Percentiles rank a stretch among this genome's conserved stretches.
Evolutionary conservation across 2,113 vertebrate genomes (phyloP).

Genomic region (Balaeniceps rex): DNA sequence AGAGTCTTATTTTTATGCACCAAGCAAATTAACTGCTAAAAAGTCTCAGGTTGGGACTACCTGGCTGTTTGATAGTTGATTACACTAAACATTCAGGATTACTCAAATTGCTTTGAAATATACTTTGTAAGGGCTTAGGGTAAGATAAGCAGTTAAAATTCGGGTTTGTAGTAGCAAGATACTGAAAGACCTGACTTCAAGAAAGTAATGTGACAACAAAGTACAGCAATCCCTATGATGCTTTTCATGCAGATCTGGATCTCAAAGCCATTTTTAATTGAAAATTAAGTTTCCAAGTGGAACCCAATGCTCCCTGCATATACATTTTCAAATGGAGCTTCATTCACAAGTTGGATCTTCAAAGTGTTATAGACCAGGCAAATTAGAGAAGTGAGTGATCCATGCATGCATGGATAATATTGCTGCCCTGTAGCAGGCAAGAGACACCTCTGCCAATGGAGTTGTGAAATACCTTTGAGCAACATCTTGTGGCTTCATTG

Average conservation of each 20-base stretch:
- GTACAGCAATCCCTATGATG: background rate
- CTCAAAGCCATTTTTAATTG: background rate
- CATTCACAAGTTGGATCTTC: background rate
- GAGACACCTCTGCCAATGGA: background rate
- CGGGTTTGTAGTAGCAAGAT: background rate
- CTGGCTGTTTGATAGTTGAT: background rate
- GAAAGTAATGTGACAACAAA: background rate
- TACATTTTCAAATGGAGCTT: background rate
- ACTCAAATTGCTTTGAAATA: background rate
- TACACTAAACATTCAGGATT: background rate
- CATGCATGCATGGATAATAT: fast-evolving
- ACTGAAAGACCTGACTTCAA: background rate
- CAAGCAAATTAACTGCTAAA: background rate
- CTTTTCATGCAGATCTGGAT: background rate
- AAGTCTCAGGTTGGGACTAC: background rate
- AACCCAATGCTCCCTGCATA: background rate
- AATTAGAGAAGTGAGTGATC: background rate
- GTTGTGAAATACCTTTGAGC: background rate
- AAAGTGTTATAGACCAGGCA: background rate
- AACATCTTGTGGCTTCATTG: background rate
- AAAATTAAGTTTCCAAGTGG: background rate
- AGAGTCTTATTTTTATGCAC: background rate
- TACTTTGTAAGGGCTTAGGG: background rate
- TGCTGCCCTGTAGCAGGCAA: background rate
- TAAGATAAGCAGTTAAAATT: background rate